These are phyloP conservation scores for Myotis yumanensis DNA, from an alignment of 2,113 vertebrate species.

Conservation along the genomic window DNA sequence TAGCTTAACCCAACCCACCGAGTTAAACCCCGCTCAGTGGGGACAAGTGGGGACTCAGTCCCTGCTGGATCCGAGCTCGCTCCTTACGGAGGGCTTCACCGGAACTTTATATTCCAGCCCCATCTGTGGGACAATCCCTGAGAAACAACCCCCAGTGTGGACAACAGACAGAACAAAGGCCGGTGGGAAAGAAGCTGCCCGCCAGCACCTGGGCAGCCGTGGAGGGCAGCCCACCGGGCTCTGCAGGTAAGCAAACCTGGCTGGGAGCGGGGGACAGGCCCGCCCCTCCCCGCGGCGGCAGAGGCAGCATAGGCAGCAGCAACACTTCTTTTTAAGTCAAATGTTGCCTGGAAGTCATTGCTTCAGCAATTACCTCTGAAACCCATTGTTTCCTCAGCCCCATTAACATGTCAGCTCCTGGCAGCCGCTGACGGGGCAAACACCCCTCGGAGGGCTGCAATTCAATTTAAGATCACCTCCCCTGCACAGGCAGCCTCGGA, in stretches of 20 bases:
- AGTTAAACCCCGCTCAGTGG: fast-evolving
- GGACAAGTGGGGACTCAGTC: not conserved
- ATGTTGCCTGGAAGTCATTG: constrained; percentile 86
- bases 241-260: not conserved
- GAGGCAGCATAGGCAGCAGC: constrained; percentile 68
- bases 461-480: constrained; percentile 88
- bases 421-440: constrained; percentile 87
- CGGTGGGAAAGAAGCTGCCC: not conserved
- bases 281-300: constrained; percentile 52
- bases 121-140: not conserved
- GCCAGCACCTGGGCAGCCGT: not conserved
- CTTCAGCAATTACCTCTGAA: constrained; percentile 88
- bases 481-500: constrained; percentile 74
- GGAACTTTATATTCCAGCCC: not conserved
- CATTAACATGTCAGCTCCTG: constrained; percentile 89
- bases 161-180: constrained; percentile 9
- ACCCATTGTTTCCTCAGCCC: constrained; percentile 87
- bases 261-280: constrained; percentile 3
- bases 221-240: not conserved
- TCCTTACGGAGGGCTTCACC: not conserved
- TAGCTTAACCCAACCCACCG: not conserved
- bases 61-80: not conserved
- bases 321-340: constrained; percentile 82
- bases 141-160: not conserved
- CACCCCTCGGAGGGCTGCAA: constrained; percentile 87